Conservation (phyloP, 2,797 vertebrate species). For the Platyrinchus mystaceus region DNA sequence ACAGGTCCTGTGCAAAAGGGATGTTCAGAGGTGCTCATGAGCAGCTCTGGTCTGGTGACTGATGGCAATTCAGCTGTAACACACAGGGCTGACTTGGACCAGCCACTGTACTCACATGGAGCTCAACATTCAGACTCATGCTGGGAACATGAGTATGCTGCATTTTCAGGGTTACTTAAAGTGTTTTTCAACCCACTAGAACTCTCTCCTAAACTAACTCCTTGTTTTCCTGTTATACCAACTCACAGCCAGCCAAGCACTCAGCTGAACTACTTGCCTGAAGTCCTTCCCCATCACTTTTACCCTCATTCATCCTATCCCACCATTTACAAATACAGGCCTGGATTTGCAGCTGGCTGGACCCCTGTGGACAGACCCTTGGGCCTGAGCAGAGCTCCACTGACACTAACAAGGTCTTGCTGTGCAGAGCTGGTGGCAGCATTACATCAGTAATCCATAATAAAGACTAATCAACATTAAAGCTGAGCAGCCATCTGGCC, state of each 20-base stretch:
- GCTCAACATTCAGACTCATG: background rate
- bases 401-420: background rate
- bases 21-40: background rate
- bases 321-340: background rate
- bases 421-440: background rate
- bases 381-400: background rate
- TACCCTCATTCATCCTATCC: background rate
- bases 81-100: background rate
- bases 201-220: background rate
- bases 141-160: fast-evolving
- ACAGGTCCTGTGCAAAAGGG: background rate
- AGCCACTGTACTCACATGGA: fast-evolving
- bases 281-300: background rate
- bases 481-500: background rate
- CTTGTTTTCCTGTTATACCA: background rate
- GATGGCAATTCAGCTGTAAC: background rate
- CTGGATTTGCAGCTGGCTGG: background rate
- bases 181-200: background rate
- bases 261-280: background rate
- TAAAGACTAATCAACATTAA: background rate
- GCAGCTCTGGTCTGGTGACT: background rate
- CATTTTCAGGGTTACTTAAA: background rate
- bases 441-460: constrained; percentile 11
- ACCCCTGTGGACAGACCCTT: background rate
- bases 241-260: background rate